These are phyloP conservation scores for Excalfactoria chinensis DNA, from an alignment of 2,113 vertebrate species.

Conservation along the genomic window DNA sequence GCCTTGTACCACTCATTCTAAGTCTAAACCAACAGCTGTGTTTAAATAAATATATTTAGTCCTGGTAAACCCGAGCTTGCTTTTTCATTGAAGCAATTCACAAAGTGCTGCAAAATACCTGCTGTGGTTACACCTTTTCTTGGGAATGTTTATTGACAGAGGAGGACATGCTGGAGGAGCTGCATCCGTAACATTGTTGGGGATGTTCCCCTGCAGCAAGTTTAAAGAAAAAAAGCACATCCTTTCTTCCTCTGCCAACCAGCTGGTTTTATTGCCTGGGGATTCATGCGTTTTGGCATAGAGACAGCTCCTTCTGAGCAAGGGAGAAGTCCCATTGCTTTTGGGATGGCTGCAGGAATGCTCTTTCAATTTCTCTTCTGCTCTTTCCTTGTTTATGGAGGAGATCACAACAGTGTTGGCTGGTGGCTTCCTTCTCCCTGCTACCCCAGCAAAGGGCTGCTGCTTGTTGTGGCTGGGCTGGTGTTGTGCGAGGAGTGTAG, in stretches of 20 bases:
- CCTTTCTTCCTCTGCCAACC: background rate
- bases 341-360: background rate
- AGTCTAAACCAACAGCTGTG: background rate
- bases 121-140: background rate
- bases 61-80: background rate
- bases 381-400: background rate
- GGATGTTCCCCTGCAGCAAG: background rate
- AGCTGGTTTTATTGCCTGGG: background rate
- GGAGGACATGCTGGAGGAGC: background rate
- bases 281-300: background rate
- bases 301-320: background rate
- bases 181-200: rapidly evolving
- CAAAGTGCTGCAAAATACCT: background rate
- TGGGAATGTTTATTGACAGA: background rate
- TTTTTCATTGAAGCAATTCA: background rate
- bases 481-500: background rate
- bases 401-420: background rate
- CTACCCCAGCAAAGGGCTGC: background rate
- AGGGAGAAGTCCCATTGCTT: background rate
- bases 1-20: background rate
- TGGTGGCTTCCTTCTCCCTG: background rate
- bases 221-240: background rate
- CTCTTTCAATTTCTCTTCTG: background rate
- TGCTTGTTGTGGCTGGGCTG: background rate
- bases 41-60: background rate